phyloP scores from a whole-genome alignment of 2,797 vertebrate genomes.

The Phataginus tetradactyla region DNA sequence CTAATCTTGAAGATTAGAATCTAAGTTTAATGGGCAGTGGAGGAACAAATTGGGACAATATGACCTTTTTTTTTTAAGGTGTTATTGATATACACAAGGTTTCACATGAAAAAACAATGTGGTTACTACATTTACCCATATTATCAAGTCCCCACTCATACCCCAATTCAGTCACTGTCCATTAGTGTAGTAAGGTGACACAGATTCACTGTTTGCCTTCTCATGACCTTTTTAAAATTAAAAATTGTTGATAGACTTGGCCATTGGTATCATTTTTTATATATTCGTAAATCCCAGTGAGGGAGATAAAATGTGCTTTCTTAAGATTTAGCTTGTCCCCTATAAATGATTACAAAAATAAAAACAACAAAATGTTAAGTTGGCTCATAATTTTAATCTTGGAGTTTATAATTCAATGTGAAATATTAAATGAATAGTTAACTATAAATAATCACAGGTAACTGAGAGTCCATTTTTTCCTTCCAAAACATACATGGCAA shows the following conservation, averaged over 20 bases:
- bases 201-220: too few relatives aligned
- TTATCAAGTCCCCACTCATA: too few relatives aligned
- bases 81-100: too few relatives aligned
- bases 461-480: conserved; percentile 2
- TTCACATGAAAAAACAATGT: too few relatives aligned
- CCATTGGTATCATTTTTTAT: background rate
- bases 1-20: conserved; percentile 41
- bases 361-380: background rate
- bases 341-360: conserved; percentile 25
- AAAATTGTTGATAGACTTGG: conserved; percentile 21
- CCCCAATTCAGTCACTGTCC: too few relatives aligned
- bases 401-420: conserved; percentile 18
- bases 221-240: background rate
- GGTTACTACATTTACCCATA: too few relatives aligned
- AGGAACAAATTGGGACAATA: conserved; percentile 32
- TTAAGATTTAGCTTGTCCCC: background rate
- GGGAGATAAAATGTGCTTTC: background rate
- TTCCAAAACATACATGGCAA: background rate
- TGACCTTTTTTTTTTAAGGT: background rate
- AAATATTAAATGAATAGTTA: conserved; percentile 55
- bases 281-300: background rate
- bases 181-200: too few relatives aligned
- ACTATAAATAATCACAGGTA: conserved; percentile 19
- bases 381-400: conserved; percentile 43
- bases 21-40: background rate